A percentile compares a stretch with the other conserved stretches of the same genome.
phyloP scores from a whole-genome alignment of 2,797 vertebrate genomes.

The Acanthopagrus latus region DNA sequence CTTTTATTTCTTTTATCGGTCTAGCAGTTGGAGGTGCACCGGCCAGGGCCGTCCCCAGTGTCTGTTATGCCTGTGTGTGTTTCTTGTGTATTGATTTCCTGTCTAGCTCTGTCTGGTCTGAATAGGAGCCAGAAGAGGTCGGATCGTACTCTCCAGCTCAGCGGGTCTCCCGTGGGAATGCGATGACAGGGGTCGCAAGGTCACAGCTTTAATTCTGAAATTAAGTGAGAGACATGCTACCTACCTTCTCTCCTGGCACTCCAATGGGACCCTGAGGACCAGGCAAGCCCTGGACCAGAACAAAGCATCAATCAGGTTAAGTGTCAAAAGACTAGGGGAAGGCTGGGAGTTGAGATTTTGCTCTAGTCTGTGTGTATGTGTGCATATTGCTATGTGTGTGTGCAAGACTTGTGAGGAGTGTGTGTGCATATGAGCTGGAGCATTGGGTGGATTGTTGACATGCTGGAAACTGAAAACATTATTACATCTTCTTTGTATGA shows the following conservation, averaged over 20 bases:
- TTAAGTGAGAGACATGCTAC: constrained; percentile 65
- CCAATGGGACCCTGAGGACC: constrained; percentile 94
- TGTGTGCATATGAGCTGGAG: constrained; percentile 8
- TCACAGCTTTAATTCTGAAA: constrained; percentile 68
- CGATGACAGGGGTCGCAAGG: constrained; percentile 68
- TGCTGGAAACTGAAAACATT: constrained; percentile 17
- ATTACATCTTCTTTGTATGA: constrained; percentile 10
- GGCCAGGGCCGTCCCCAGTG: constrained; percentile 29
- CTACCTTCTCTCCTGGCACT: constrained; percentile 94
- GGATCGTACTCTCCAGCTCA: constrained; percentile 37
- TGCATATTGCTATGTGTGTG: constrained; percentile 16
- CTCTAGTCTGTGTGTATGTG: constrained; percentile 7
- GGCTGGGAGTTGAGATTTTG: constrained; percentile 4
- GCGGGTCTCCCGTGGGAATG: constrained; percentile 43
- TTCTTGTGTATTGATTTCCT: constrained; percentile 80
- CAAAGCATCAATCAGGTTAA: constrained; percentile 70
- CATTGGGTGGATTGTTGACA: background rate
- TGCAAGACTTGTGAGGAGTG: background rate
- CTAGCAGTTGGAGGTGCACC: constrained; percentile 27
- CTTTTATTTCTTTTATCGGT: constrained; percentile 59
- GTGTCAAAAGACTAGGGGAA: constrained; percentile 44
- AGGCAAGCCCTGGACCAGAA: constrained; percentile 87
- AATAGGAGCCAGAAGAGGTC: constrained; percentile 57
- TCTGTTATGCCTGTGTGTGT: constrained; percentile 60
- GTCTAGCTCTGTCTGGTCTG: constrained; percentile 61